A percentile compares a stretch with the other conserved stretches of the same genome.
These are phyloP conservation scores for Leptinotarsa rubiginosa DNA, from an alignment of 2,888 invertebrate genomes.

Conservation along the genomic window DNA sequence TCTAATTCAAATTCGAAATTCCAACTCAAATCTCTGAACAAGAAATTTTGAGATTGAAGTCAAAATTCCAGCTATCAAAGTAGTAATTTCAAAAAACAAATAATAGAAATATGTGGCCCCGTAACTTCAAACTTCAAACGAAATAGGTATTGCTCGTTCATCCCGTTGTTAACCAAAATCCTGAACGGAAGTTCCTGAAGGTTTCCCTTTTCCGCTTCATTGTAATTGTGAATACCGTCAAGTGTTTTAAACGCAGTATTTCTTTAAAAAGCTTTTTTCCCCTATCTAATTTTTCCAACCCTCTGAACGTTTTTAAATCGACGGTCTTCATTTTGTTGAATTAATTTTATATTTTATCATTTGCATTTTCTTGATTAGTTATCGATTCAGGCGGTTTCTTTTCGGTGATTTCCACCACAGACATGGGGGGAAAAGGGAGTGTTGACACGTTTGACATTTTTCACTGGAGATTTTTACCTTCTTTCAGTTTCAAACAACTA, in stretches of 20 bases:
- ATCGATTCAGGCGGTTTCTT: slow-evolving; percentile 50
- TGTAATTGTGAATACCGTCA: slow-evolving; percentile 41
- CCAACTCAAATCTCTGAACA: too few species aligned
- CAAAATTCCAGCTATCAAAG: too few species aligned
- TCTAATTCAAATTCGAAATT: too few species aligned
- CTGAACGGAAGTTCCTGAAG: not conserved
- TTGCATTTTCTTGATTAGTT: slow-evolving; percentile 61
- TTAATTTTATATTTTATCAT: slow-evolving; percentile 56
- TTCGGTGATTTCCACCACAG: not conserved
- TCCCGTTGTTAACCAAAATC: not conserved
- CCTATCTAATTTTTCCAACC: slow-evolving; percentile 55
- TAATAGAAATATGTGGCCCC: too few species aligned
- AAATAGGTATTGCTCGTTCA: not conserved
- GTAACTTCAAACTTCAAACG: not conserved
- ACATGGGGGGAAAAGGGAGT: not conserved
- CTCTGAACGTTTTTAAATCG: slow-evolving; percentile 52
- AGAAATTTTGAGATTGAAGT: too few species aligned
- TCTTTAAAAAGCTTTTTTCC: slow-evolving; percentile 59
- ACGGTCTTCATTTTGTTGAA: slow-evolving; percentile 54
- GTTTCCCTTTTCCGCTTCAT: slow-evolving; percentile 40
- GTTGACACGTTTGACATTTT: not conserved
- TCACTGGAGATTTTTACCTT: not conserved
- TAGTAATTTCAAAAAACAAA: too few species aligned
- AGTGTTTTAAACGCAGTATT: slow-evolving; percentile 54
- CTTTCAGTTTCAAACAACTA: too few species aligned